Evolutionary conservation across 2,888 invertebrate species (phyloP).

Genomic region (Protophormia terraenovae): DNA sequence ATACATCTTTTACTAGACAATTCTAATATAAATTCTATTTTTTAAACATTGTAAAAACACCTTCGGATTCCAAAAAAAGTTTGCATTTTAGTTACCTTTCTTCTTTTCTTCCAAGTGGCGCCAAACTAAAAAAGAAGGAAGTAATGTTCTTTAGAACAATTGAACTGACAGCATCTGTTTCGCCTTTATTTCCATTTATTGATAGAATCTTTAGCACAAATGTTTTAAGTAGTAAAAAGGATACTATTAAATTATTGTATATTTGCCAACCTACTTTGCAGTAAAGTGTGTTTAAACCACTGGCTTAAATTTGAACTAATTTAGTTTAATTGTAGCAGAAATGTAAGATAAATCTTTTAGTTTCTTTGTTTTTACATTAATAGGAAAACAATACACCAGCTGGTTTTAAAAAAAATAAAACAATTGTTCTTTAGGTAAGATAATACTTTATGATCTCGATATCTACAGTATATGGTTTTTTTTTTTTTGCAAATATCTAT

Average conservation of each 20-base stretch:
- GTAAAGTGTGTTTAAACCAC: background rate
- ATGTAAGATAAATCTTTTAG: background rate
- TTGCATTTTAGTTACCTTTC: background rate
- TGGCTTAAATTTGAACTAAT: slow-evolving; percentile 72
- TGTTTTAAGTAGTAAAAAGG: background rate
- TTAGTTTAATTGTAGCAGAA: slow-evolving; percentile 75
- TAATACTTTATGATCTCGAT: background rate
- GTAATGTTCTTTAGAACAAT: background rate
- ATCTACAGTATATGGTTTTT: background rate
- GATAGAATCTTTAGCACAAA: background rate
- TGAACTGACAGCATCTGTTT: slow-evolving; percentile 5
- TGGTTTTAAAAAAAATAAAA: background rate
- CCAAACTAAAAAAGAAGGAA: background rate
- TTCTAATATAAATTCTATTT: no score
- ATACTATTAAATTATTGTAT: background rate
- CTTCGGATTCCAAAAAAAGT: no score
- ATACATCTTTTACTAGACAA: no score
- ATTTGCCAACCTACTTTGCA: background rate
- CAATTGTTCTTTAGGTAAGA: background rate
- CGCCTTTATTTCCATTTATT: background rate
- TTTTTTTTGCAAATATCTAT: background rate
- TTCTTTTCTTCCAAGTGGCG: background rate
- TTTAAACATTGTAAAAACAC: background rate
- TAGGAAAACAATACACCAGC: slow-evolving; percentile 10
- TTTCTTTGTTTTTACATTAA: background rate